Evolutionary conservation across 2,888 invertebrate genomes (phyloP).

Genomic region (Conus canariensis): DNA sequence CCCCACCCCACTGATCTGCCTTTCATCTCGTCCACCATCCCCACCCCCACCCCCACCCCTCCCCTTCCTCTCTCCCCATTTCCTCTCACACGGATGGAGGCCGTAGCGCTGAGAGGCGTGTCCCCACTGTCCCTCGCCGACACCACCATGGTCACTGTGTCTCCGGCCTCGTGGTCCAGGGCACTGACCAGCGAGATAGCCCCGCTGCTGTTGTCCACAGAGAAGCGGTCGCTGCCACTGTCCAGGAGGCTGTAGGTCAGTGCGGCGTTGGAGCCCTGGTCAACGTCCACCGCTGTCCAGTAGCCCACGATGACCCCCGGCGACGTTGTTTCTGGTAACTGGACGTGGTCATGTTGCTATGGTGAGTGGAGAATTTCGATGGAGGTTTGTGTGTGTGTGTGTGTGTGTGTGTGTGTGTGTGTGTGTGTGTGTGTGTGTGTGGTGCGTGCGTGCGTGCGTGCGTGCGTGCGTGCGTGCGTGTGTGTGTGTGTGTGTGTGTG

Average conservation of each 20-base stretch:
- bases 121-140: slow-evolving; percentile 52
- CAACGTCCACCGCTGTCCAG: slow-evolving; percentile 56
- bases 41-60: neutral
- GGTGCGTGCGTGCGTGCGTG: no score
- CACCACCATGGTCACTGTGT: slow-evolving; percentile 39
- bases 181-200: slow-evolving; percentile 43
- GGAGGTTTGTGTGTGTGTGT: no score
- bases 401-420: no score
- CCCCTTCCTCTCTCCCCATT: neutral
- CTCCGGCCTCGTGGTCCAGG: slow-evolving; percentile 51
- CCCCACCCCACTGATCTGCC: neutral
- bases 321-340: slow-evolving; percentile 30
- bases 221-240: slow-evolving; percentile 50
- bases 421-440: no score
- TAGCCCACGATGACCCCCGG: slow-evolving; percentile 37
- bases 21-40: neutral
- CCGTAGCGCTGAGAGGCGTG: slow-evolving; percentile 48
- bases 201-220: slow-evolving; percentile 49
- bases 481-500: no score
- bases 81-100: slow-evolving; percentile 49
- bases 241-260: slow-evolving; percentile 53
- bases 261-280: slow-evolving; percentile 53
- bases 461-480: no score
- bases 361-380: neutral
- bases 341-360: neutral